Conservation (phyloP, 2,888 invertebrate genomes). For the Drosophila heteroneura region DNA sequence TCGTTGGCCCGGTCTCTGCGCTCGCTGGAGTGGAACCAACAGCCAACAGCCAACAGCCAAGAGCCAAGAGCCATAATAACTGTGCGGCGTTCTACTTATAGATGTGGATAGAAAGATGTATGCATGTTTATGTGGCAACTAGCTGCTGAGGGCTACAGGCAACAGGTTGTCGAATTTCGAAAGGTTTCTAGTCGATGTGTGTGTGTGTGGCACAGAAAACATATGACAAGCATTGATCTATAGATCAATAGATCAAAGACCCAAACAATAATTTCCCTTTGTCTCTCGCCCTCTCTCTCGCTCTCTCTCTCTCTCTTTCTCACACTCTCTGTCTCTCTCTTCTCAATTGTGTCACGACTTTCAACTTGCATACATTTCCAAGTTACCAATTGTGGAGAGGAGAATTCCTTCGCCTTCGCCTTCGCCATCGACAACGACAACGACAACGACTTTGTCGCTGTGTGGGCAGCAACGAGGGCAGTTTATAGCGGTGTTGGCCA, state of each 20-base stretch:
- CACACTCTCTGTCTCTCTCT: constrained; percentile 57
- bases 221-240: constrained; percentile 47
- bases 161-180: constrained; percentile 62
- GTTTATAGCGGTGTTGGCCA: constrained; percentile 53
- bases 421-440: background rate
- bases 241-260: constrained; percentile 47
- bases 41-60: constrained; percentile 16
- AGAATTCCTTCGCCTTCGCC: constrained; percentile 6
- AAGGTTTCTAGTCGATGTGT: constrained; percentile 35
- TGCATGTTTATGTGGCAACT: constrained; percentile 6
- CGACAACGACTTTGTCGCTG: constrained; percentile 30
- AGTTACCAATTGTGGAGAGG: constrained; percentile 12
- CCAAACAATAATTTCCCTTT: constrained; percentile 9
- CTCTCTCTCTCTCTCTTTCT: constrained; percentile 48
- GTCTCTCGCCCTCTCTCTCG: background rate
- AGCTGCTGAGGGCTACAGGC: constrained; percentile 37
- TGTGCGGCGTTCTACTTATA: constrained; percentile 58
- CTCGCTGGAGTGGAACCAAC: constrained; percentile 62
- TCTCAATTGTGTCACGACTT: constrained; percentile 78
- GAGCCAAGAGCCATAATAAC: constrained; percentile 42
- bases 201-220: constrained; percentile 41
- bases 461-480: constrained; percentile 49
- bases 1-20: constrained; percentile 56
- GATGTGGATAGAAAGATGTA: background rate
- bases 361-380: constrained; percentile 78